These are phyloP conservation scores for Lasioglossum villosulum DNA, from an alignment of 2,888 invertebrate genomes.

Conservation along the genomic window DNA sequence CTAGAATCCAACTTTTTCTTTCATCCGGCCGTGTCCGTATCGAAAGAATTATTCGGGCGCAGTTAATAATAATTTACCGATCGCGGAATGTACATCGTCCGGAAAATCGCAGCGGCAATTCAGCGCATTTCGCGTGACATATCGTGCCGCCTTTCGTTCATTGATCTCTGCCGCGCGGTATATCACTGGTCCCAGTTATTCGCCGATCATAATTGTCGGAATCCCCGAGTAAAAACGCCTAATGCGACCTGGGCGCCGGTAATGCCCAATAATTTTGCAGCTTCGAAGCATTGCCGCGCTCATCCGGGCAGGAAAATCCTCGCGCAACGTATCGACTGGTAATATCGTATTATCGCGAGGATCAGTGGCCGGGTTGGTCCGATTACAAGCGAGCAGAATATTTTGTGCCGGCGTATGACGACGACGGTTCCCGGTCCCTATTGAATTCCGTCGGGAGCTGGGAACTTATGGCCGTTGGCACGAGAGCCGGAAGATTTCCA, in stretches of 20 bases:
- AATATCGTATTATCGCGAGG: constrained; percentile 12
- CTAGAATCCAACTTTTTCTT: no score
- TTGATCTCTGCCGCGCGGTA: constrained; percentile 53
- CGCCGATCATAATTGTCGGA: constrained; percentile 59
- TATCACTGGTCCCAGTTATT: constrained; percentile 51
- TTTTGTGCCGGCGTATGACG: background rate
- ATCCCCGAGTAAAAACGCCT: constrained; percentile 56
- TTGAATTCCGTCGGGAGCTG: background rate
- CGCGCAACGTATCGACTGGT: constrained; percentile 7
- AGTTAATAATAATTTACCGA: background rate
- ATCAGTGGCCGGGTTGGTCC: background rate
- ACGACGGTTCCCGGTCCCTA: background rate
- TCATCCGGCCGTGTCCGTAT: no score
- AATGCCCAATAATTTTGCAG: constrained; percentile 47
- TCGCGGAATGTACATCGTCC: constrained; percentile 3
- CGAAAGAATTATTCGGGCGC: background rate
- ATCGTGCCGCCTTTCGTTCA: constrained; percentile 54
- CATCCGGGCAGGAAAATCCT: constrained; percentile 32
- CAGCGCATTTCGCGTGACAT: constrained; percentile 50
- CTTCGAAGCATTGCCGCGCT: constrained; percentile 1
- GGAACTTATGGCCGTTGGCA: constrained; percentile 6
- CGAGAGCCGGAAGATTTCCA: background rate
- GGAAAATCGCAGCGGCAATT: constrained; percentile 15
- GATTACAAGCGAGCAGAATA: background rate
- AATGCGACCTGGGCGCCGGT: constrained; percentile 43